Evolutionary conservation across 2,797 vertebrate species (phyloP).

Genomic region (Typhlichthys subterraneus): DNA sequence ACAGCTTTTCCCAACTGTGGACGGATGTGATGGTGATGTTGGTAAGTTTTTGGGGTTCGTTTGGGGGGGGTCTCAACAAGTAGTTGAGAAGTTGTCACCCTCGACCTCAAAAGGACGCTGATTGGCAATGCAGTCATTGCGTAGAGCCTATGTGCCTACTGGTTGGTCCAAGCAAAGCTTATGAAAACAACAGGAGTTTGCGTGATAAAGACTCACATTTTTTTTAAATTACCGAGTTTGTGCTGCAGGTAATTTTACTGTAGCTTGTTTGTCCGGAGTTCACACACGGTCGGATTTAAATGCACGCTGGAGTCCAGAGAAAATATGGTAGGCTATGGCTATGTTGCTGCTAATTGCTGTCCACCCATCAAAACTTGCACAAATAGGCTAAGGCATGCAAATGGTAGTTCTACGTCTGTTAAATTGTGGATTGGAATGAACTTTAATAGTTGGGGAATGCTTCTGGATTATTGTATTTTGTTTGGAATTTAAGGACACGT

Average conservation of each 20-base stretch:
- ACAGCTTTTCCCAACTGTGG: slow-evolving; percentile 91
- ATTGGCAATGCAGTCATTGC: slow-evolving; percentile 34
- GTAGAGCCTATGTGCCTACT: slow-evolving; percentile 10
- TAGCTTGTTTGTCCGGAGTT: slow-evolving; percentile 3
- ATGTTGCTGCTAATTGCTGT: background rate
- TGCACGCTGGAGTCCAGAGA: slow-evolving; percentile 27
- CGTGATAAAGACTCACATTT: too few relatives aligned
- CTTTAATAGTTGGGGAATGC: too few relatives aligned
- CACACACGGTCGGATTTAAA: slow-evolving; percentile 15
- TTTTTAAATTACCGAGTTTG: background rate
- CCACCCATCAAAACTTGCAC: too few relatives aligned
- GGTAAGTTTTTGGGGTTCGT: slow-evolving; percentile 81
- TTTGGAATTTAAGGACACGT: background rate
- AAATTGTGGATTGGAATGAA: too few relatives aligned
- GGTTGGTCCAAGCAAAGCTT: slow-evolving; percentile 43
- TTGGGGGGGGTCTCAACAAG: slow-evolving; percentile 32
- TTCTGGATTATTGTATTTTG: too few relatives aligned
- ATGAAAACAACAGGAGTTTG: slow-evolving; percentile 8
- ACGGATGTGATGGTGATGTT: slow-evolving; percentile 96
- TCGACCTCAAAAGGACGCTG: slow-evolving; percentile 38
- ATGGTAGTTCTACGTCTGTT: too few relatives aligned
- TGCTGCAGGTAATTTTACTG: slow-evolving; percentile 7
- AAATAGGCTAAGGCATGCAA: too few relatives aligned
- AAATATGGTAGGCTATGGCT: slow-evolving; percentile 56
- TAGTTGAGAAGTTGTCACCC: slow-evolving; percentile 38